These are phyloP conservation scores for Trachurus trachurus DNA, from an alignment of 2,797 vertebrate species.

Conservation along the genomic window DNA sequence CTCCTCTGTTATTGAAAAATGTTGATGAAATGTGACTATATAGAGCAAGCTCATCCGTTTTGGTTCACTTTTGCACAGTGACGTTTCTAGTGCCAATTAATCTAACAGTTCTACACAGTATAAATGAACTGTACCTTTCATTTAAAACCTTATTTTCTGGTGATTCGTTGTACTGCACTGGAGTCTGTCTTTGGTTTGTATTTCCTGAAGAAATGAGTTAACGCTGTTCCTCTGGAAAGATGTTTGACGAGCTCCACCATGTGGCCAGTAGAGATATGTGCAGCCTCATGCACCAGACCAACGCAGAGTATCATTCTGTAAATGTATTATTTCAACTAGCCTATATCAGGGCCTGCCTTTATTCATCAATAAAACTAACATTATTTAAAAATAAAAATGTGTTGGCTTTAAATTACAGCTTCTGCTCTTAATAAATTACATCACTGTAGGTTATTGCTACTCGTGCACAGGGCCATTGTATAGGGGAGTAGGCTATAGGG, in stretches of 20 bases:
- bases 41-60: constrained; percentile 12
- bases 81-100: constrained; percentile 29
- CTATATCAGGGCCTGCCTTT: constrained; percentile 63
- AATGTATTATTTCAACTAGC: constrained; percentile 60
- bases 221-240: constrained; percentile 55
- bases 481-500: too few species aligned
- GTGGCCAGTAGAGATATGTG: constrained; percentile 65
- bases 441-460: neutral
- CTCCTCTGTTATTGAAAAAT: constrained; percentile 67
- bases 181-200: constrained; percentile 60
- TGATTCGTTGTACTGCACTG: constrained; percentile 33
- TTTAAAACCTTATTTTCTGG: constrained; percentile 41
- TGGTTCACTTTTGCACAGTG: constrained; percentile 44
- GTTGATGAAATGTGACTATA: constrained; percentile 52
- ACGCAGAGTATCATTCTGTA: constrained; percentile 54
- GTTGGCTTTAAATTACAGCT: constrained; percentile 48
- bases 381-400: constrained; percentile 34
- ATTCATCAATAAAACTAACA: constrained; percentile 69
- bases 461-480: too few species aligned
- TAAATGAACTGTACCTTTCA: constrained; percentile 22
- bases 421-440: neutral
- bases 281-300: constrained; percentile 57
- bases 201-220: constrained; percentile 68
- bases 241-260: constrained; percentile 81
- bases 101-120: constrained; percentile 6